Base-by-base conservation (phyloP, 1,140 invertebrate species). In the Magallana angulata region DNA sequence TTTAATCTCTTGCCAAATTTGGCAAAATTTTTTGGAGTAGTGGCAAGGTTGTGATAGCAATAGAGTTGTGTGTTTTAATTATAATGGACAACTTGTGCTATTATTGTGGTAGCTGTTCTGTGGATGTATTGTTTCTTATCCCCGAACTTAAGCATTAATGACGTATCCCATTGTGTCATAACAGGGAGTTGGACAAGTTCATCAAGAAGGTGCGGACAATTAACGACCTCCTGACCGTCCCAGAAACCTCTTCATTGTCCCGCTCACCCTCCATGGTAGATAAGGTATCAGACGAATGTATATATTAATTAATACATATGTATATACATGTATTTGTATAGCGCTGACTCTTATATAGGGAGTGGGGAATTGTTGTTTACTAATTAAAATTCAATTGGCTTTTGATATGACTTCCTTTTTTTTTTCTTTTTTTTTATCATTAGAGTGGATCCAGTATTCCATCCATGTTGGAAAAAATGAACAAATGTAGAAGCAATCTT, bases 171-270 rank as follows among this genome's bases (percentile, higher is more conserved):
- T 48, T 48, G 8, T 76, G 18, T 76, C 36, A 14, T 89, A 88
- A 2, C 88, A 93, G 92, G 68, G 91, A 93, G 62, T 57, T 92
- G 71, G 92, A 94, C 48, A 85, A 88, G 59, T 93, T 92, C 81
- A 84, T 93, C 36, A 87, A 91, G 68, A 93, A 93, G 86, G 62
- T 94, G 64, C 89, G 91, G 8, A 86, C 92, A 57, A 89, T 90
- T 82, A 85, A 89, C 16, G 92, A 93, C 18, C 85, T 93, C 56
- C 87, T 93, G 81, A 88, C 81, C 48, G 76, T 86, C 81, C 85
- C 85, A 0, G 76, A 86, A 9, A 83, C 58, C 0, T 58, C 57
- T 11, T 11, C 24, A 11, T 11, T 76, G 7, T 30, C 68, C 30
- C 68, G 68, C 68, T 76, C 68, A 30, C 68, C 24, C 3, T 76